These are phyloP conservation scores for Gopherus flavomarginatus DNA, from an alignment of 2,113 vertebrate genomes.

Conservation along the genomic window DNA sequence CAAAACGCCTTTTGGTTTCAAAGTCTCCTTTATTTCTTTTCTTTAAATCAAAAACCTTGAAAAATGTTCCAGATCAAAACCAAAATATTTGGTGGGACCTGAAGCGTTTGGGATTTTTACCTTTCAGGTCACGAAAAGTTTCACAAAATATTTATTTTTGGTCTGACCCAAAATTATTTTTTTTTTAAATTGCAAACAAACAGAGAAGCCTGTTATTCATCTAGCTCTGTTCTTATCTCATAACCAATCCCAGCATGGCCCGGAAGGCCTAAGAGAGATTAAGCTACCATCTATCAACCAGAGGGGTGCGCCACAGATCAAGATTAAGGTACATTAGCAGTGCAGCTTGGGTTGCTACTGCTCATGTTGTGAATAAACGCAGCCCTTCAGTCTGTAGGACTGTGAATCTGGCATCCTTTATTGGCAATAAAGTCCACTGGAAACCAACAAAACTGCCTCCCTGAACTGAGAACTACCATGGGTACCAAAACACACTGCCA, in stretches of 20 bases:
- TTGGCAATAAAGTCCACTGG: background rate
- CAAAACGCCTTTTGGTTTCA: background rate
- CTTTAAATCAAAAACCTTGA: background rate
- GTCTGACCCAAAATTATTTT: background rate
- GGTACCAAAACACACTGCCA: background rate
- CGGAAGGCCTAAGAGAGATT: background rate
- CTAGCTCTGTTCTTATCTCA: background rate
- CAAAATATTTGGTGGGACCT: background rate
- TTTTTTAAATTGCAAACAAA: background rate
- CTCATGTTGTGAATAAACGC: background rate
- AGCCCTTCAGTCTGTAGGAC: background rate
- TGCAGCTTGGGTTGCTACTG: background rate
- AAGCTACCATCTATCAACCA: background rate
- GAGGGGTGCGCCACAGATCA: background rate
- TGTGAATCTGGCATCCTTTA: background rate
- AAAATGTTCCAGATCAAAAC: background rate
- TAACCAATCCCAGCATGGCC: background rate
- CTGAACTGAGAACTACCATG: background rate
- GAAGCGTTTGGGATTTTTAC: background rate
- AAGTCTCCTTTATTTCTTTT: background rate
- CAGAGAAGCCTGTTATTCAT: background rate
- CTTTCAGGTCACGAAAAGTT: background rate
- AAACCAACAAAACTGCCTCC: accelerated
- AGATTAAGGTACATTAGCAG: background rate
- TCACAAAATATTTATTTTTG: background rate